These are phyloP conservation scores for Neoitamus cyanurus DNA, from an alignment of 2,888 invertebrate species.

Conservation along the genomic window DNA sequence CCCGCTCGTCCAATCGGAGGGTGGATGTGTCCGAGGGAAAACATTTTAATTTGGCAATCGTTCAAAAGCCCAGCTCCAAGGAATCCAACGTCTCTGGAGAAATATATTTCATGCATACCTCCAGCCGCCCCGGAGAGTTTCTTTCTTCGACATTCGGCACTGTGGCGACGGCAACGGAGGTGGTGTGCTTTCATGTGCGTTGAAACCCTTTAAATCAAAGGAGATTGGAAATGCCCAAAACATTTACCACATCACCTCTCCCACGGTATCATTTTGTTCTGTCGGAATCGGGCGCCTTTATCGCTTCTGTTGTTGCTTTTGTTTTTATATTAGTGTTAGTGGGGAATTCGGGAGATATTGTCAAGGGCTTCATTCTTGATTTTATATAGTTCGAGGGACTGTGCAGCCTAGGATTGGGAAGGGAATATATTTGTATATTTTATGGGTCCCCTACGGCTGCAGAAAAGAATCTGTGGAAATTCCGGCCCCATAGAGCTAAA, in stretches of 20 bases:
- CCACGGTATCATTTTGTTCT: conserved; percentile 11
- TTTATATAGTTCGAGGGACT: conserved; percentile 7
- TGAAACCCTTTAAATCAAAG: conserved; percentile 29
- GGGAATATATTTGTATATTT: conserved; percentile 31
- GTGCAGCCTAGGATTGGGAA: conserved; percentile 1
- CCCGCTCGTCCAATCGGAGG: background rate
- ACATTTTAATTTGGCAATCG: conserved; percentile 9
- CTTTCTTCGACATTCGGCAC: background rate
- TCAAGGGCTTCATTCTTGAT: conserved; percentile 13
- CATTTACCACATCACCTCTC: conserved; percentile 28
- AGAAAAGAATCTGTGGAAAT: conserved; percentile 28
- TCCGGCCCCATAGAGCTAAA: background rate
- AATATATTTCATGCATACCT: conserved; percentile 19
- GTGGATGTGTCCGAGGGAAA: conserved; percentile 50
- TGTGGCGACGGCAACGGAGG: background rate
- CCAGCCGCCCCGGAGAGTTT: background rate
- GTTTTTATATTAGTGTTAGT: background rate
- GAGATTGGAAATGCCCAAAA: conserved; percentile 23
- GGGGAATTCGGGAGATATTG: background rate
- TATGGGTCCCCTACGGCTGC: conserved; percentile 31
- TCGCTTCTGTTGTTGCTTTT: background rate
- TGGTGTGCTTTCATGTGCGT: background rate
- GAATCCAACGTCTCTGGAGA: background rate
- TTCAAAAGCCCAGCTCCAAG: background rate
- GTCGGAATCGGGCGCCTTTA: background rate